Percentiles rank a stretch among this genome's conserved stretches.
phyloP scores from a whole-genome alignment of 2,888 invertebrate genomes.

The Antheraea assamensis region DNA sequence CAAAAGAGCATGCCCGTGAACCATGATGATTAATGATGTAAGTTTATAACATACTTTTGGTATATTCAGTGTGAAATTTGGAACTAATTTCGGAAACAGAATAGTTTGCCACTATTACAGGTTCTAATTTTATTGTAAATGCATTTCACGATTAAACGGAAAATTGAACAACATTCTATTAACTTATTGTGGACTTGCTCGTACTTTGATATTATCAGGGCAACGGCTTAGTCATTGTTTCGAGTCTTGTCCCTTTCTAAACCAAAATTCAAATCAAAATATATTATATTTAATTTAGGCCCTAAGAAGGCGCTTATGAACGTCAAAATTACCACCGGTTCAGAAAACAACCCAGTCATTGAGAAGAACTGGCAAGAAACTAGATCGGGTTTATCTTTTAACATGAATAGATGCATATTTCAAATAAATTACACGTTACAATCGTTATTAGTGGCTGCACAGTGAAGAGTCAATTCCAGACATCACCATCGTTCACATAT shows the following conservation, averaged over 20 bases:
- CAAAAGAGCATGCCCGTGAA: constrained; percentile 21
- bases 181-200: background rate
- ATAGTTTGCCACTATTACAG: background rate
- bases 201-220: background rate
- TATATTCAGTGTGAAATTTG: background rate
- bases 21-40: constrained; percentile 28
- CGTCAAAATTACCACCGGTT: too few relatives aligned
- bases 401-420: too few relatives aligned
- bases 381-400: too few relatives aligned
- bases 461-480: too few relatives aligned
- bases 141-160: background rate
- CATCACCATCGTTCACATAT: too few relatives aligned
- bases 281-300: too few relatives aligned
- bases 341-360: too few relatives aligned
- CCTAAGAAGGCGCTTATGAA: too few relatives aligned
- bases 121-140: background rate
- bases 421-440: too few relatives aligned
- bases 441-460: too few relatives aligned
- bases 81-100: constrained; percentile 1
- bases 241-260: background rate
- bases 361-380: too few relatives aligned
- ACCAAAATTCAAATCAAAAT: too few relatives aligned
- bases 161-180: background rate
- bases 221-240: background rate
- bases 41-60: background rate